Base-by-base conservation (phyloP, 2,888 invertebrate species). In the Cryptophagus acutangulus region DNA sequence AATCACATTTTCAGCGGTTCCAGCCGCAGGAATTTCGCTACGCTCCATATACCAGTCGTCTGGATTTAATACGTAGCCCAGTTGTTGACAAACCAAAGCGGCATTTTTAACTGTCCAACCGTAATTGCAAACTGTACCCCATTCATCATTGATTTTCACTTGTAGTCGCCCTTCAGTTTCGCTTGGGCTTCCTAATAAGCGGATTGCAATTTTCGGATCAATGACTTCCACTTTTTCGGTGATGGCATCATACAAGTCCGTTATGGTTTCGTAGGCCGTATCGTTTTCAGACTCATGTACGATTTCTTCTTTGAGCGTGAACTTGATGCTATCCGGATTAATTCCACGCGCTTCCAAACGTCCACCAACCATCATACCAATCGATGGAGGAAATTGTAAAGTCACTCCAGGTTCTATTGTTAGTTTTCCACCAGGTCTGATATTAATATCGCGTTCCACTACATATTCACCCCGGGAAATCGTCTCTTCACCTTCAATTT, bases 51-150 rank as follows among this genome's bases (percentile, higher is more conserved):
- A 80, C 91, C 95, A 94, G 67, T 93, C 89, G 51, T 86, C 81
- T 0, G 94, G 93, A 67, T 97, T 94, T 10, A 95, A 75, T 1
- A 88, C 88, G 45, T 91, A 75, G 0, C 97, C 97, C 47, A 99
- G 71, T 69, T 97, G 96, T 67, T 95, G 88, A 61, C 99, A 99
- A 1, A 90, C 93, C 33, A 97, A 71, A 0, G 94, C 90, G 0
- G 99, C 94, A 61, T 92, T 87, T 29, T 82, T 75, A 13, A 90
- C 83, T 30, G 85, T 93, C 95, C 97, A 99, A 31, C 87, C 89
- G 63, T 97, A 91, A 69, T 90, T 90, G 65, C 99, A 99, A 1
- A 99, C 90, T 0, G 96, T 96, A 20, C 97, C 97, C 97, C 97
- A 97, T 63, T 83, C 81, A 1, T 84, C 85, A 43, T 87, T 81